phyloP scores from a whole-genome alignment of 2,113 vertebrate species.

The Podocnemis expansa region DNA sequence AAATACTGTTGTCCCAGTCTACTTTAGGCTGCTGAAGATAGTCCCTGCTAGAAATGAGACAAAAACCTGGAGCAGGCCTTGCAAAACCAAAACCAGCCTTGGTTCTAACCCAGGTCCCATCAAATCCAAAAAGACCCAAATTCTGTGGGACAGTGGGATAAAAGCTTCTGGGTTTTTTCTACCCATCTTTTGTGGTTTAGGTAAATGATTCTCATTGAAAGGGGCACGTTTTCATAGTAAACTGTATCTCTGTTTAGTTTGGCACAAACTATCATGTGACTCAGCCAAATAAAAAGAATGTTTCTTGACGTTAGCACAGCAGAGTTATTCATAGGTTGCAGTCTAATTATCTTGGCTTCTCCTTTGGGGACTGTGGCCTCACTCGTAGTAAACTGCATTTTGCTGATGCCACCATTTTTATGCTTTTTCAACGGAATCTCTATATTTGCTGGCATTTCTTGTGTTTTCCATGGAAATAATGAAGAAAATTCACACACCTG shows the following conservation, averaged over 20 bases:
- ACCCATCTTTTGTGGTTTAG: not conserved
- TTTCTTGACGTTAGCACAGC: slow-evolving; percentile 51
- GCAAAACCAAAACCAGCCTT: not conserved
- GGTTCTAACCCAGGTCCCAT: slow-evolving; percentile 21
- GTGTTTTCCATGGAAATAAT: not conserved
- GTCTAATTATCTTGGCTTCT: slow-evolving; percentile 57
- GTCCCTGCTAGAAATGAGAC: not conserved
- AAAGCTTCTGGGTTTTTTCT: not conserved
- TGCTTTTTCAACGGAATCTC: not conserved
- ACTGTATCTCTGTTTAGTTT: slow-evolving; percentile 10
- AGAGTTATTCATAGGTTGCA: slow-evolving; percentile 51
- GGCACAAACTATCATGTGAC: slow-evolving; percentile 25
- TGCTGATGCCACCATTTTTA: slow-evolving; percentile 43
- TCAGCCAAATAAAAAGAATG: slow-evolving; percentile 36
- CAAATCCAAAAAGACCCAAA: not conserved
- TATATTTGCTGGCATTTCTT: not conserved
- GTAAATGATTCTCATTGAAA: not conserved
- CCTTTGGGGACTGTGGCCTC: slow-evolving; percentile 22
- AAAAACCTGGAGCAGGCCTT: not conserved
- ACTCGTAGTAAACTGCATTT: slow-evolving; percentile 29
- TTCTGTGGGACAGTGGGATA: not conserved
- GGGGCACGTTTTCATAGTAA: slow-evolving; percentile 10
- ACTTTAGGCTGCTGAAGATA: not conserved
- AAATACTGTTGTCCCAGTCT: not conserved
- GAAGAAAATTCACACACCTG: not conserved